Conservation (phyloP, 2,113 vertebrate genomes). For the Girardinichthys multiradiatus region DNA sequence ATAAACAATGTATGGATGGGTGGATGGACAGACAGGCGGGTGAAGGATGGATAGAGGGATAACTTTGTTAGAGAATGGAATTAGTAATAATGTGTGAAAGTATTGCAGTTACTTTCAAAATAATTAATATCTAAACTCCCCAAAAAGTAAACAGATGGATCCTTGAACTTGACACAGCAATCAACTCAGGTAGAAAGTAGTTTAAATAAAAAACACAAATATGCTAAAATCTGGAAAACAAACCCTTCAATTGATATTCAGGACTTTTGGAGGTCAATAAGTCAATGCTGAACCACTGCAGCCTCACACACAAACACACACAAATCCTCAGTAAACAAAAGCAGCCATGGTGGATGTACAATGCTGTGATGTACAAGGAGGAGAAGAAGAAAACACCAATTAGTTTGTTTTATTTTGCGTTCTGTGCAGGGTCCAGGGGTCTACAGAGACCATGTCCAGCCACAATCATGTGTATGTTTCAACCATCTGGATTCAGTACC, state of each 20-base stretch:
- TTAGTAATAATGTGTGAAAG: not conserved
- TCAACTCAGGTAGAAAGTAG: not conserved
- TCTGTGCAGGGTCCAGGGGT: too few species aligned
- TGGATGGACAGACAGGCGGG: too few species aligned
- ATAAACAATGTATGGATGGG: too few species aligned
- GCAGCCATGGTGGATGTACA: conserved; percentile 32
- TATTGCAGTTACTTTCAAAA: not conserved
- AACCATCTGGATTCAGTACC: too few species aligned
- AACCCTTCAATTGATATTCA: conserved; percentile 38
- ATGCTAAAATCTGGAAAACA: not conserved
- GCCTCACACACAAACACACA: not conserved
- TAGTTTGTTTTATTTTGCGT: too few species aligned
- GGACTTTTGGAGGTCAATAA: not conserved
- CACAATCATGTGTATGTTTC: too few species aligned
- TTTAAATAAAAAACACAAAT: not conserved
- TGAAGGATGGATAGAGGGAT: not conserved
- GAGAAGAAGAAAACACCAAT: too few species aligned
- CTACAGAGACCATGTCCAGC: too few species aligned
- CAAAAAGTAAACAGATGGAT: conserved; percentile 13
- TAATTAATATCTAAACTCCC: not conserved
- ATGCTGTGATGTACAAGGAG: too few species aligned
- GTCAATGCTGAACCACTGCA: not conserved
- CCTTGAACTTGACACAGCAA: not conserved
- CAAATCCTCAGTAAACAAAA: not conserved
- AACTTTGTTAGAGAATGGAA: not conserved